Evolutionary conservation across 30 jellyfish, hydroid and myxozoan genomes (phyloP).

Genomic region (Clytia hemisphaerica): DNA sequence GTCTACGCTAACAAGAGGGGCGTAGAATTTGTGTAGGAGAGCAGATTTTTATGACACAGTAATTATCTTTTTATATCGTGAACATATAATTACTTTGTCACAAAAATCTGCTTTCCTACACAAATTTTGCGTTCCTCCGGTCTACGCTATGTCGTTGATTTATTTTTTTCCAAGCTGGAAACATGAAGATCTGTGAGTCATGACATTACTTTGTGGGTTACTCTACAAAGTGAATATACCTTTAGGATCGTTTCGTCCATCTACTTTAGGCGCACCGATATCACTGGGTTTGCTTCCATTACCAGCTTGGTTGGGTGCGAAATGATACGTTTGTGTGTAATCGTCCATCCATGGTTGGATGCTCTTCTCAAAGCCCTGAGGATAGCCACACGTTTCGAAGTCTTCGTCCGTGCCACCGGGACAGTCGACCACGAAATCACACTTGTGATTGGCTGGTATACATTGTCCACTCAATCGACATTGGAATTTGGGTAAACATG

Average conservation of each 20-base stretch:
- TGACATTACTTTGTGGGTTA: too few relatives aligned
- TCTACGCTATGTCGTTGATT: too few relatives aligned
- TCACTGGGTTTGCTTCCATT: conserved; percentile 70
- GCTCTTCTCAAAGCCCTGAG: conserved; percentile 87
- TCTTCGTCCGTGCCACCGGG: conserved; percentile 87
- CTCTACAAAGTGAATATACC: too few relatives aligned
- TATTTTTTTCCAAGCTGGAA: too few relatives aligned
- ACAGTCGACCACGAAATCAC: conserved; percentile 94
- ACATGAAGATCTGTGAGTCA: too few relatives aligned
- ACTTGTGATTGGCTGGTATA: conserved; percentile 65
- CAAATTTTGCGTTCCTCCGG: too few relatives aligned
- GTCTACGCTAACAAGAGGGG: too few relatives aligned
- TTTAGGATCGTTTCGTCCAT: conserved; percentile 73
- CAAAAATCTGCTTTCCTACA: too few relatives aligned
- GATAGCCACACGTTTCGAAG: conserved; percentile 71
- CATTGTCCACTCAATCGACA: conserved; percentile 72
- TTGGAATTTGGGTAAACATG: conserved; percentile 83
- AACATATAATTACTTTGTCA: too few relatives aligned
- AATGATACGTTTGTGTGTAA: conserved; percentile 58
- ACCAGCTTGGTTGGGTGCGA: conserved; percentile 50
- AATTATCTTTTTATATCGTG: too few relatives aligned
- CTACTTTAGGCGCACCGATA: conserved; percentile 84
- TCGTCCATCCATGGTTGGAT: conserved; percentile 68
- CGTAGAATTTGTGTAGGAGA: too few relatives aligned
- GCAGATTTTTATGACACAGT: too few relatives aligned